Evolutionary conservation across 2,113 vertebrate genomes (phyloP).

Genomic region (Aramus guarauna): DNA sequence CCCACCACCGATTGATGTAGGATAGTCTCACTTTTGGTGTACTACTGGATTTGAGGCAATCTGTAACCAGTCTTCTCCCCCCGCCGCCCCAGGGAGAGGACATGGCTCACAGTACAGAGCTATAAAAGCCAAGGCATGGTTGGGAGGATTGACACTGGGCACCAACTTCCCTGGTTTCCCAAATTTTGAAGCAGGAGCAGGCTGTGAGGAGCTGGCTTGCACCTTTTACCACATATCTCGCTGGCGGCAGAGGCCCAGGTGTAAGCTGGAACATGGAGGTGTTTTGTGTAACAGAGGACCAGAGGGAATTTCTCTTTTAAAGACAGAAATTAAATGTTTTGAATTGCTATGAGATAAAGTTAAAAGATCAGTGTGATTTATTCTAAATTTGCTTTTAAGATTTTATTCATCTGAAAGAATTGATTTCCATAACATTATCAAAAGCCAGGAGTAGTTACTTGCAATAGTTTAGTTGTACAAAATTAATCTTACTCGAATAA

Average conservation of each 20-base stretch:
- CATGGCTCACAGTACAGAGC: not conserved
- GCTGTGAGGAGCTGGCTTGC: not conserved
- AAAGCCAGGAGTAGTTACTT: not conserved
- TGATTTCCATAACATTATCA: not conserved
- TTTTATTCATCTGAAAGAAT: not conserved
- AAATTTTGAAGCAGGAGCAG: not conserved
- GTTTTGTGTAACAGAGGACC: not conserved
- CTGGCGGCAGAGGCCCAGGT: not conserved
- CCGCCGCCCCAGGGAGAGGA: no score
- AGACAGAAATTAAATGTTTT: not conserved
- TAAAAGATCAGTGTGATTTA: not conserved
- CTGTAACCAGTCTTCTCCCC: no score
- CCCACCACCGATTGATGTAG: rapidly evolving
- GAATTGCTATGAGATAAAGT: not conserved
- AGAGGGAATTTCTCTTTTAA: not conserved
- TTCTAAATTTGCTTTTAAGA: not conserved
- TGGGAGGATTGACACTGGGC: not conserved
- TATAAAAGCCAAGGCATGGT: not conserved
- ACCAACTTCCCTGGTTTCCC: not conserved
- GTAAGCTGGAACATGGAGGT: not conserved
- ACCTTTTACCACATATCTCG: rapidly evolving
- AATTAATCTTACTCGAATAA: not conserved
- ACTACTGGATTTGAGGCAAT: not conserved
- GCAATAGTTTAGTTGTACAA: not conserved
- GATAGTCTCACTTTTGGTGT: not conserved